Evolutionary conservation across 2,888 invertebrate species (phyloP).

Genomic region (Drosophila paranaensis): DNA sequence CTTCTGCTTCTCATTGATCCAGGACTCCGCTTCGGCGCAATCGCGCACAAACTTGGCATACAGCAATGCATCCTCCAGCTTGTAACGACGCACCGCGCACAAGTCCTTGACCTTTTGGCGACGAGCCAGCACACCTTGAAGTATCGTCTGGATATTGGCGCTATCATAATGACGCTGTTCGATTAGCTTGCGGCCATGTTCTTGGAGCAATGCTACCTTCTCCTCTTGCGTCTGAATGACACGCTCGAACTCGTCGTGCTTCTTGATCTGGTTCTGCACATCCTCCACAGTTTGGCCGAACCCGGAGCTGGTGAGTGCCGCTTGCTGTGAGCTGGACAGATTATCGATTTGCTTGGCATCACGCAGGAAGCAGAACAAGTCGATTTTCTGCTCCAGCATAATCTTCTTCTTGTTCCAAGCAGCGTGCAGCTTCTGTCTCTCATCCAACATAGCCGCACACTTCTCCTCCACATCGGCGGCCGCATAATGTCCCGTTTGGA

Average conservation of each 20-base stretch:
- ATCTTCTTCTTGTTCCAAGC: slow-evolving; percentile 96
- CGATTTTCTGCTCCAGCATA: slow-evolving; percentile 94
- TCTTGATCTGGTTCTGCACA: slow-evolving; percentile 94
- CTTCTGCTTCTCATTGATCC: slow-evolving; percentile 96
- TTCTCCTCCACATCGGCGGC: slow-evolving; percentile 92
- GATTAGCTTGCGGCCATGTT: slow-evolving; percentile 94
- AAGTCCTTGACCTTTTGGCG: slow-evolving; percentile 88
- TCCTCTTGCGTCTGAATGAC: slow-evolving; percentile 94
- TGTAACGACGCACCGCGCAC: slow-evolving; percentile 88
- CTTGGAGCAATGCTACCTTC: slow-evolving; percentile 91
- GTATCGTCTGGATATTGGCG: slow-evolving; percentile 90
- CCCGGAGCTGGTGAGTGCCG: slow-evolving; percentile 89
- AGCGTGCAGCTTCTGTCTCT: slow-evolving; percentile 91
- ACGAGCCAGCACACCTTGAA: slow-evolving; percentile 90
- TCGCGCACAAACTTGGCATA: slow-evolving; percentile 97
- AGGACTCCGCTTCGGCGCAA: slow-evolving; percentile 94
- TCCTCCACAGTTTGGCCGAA: slow-evolving; percentile 93
- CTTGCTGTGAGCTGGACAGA: slow-evolving; percentile 94
- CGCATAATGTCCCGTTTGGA: slow-evolving; percentile 93
- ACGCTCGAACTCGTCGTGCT: slow-evolving; percentile 98
- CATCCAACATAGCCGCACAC: slow-evolving; percentile 91
- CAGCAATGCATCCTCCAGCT: slow-evolving; percentile 91
- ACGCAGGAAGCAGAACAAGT: slow-evolving; percentile 96
- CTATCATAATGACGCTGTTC: slow-evolving; percentile 96
- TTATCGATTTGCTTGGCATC: slow-evolving; percentile 97